These are phyloP conservation scores for Microtus ochrogaster DNA, from an alignment of 2,113 vertebrate genomes.

Conservation along the genomic window DNA sequence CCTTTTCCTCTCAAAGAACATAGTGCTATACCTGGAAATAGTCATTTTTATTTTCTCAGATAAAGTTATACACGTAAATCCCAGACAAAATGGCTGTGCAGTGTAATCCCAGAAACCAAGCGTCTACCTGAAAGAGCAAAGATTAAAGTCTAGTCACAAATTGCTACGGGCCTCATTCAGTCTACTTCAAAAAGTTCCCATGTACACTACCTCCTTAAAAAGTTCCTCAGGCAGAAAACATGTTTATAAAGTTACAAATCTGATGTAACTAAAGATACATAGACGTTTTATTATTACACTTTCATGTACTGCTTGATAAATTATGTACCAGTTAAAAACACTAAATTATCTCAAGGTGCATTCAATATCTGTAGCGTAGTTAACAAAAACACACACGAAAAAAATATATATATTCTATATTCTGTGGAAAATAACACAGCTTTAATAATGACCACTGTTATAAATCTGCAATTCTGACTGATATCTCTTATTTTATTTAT, in stretches of 20 bases:
- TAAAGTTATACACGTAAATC: constrained; percentile 60
- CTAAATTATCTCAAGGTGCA: constrained; percentile 92
- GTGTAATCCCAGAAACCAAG: constrained; percentile 76
- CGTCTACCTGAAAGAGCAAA: constrained; percentile 71
- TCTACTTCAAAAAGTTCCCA: constrained; percentile 80
- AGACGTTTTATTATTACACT: constrained; percentile 90
- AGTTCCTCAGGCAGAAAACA: constrained; percentile 88
- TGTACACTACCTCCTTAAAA: constrained; percentile 86
- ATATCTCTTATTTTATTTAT: constrained; percentile 73
- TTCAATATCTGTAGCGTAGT: constrained; percentile 90
- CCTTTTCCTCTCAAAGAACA: constrained; percentile 77
- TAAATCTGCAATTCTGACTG: constrained; percentile 87
- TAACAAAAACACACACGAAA: constrained; percentile 91
- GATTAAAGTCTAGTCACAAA: constrained; percentile 75
- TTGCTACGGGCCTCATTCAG: constrained; percentile 72
- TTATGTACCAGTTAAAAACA: constrained; percentile 93
- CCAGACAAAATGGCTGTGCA: constrained; percentile 67
- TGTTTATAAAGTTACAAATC: constrained; percentile 92
- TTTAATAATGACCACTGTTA: constrained; percentile 86
- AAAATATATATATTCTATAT: constrained; percentile 90
- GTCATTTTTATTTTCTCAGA: constrained; percentile 68
- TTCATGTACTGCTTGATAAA: constrained; percentile 90
- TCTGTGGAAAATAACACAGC: constrained; percentile 88
- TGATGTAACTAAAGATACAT: constrained; percentile 91
- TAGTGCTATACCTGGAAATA: constrained; percentile 83